phyloP scores from a whole-genome alignment of 2,888 invertebrate species.

The Euclidia mi region DNA sequence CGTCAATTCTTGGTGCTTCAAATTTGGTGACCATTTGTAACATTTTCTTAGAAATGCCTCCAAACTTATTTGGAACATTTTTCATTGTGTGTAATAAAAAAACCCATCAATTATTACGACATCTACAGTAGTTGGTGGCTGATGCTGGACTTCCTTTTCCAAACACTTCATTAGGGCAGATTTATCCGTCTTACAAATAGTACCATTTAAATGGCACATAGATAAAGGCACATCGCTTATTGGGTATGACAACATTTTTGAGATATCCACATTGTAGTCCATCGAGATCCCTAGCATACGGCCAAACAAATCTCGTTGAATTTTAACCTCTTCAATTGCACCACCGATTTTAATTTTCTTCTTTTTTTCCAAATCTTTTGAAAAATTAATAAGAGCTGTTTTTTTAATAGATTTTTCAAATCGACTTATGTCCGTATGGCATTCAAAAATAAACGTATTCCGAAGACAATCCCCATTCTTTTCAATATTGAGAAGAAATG shows the following conservation, averaged over 20 bases:
- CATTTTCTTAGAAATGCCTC: constrained; percentile 32
- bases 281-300: constrained; percentile 13
- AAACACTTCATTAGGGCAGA: constrained; percentile 26
- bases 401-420: constrained; percentile 19
- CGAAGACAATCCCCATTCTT: constrained; percentile 7
- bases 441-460: constrained; percentile 11
- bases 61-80: constrained; percentile 27
- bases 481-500: constrained; percentile 30
- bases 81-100: constrained; percentile 26
- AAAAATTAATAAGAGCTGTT: constrained; percentile 15
- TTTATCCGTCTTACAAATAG: constrained; percentile 43
- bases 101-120: constrained; percentile 34
- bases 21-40: constrained; percentile 9
- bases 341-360: constrained; percentile 8
- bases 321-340: constrained; percentile 11
- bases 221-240: constrained; percentile 28
- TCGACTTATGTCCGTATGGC: neutral
- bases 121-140: constrained; percentile 16
- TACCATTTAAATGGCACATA: constrained; percentile 30
- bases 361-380: constrained; percentile 7
- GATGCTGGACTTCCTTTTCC: constrained; percentile 20
- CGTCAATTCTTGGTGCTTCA: constrained; percentile 7
- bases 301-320: constrained; percentile 20
- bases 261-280: constrained; percentile 15
- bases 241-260: constrained; percentile 25